Conservation (phyloP, 2,888 invertebrate genomes). For the Lochmaea capreae region DNA sequence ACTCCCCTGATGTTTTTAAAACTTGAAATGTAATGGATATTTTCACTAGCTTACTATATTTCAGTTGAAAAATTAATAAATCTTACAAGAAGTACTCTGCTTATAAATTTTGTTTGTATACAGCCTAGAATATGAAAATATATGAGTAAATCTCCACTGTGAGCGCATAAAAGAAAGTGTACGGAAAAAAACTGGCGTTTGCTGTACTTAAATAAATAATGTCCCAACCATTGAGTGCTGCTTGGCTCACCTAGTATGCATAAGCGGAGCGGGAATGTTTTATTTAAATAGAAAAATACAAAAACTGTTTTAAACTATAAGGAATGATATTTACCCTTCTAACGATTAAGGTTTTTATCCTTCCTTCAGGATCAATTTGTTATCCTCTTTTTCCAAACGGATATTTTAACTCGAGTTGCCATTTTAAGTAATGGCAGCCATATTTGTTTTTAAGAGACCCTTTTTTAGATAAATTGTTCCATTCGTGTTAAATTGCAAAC, state of each 20-base stretch:
- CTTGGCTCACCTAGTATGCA: background rate
- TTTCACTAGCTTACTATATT: background rate
- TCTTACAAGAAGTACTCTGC: background rate
- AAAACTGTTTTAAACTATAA: background rate
- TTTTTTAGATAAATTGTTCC: slow-evolving; percentile 21
- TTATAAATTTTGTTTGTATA: background rate
- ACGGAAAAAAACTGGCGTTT: background rate
- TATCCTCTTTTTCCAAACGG: slow-evolving; percentile 9
- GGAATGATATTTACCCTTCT: no score
- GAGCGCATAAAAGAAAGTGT: background rate
- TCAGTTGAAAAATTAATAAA: background rate
- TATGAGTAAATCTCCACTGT: background rate
- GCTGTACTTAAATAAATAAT: slow-evolving; percentile 3
- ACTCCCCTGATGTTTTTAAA: background rate
- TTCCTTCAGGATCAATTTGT: slow-evolving; percentile 1
- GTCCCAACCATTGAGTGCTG: background rate
- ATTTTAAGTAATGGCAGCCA: slow-evolving; percentile 25
- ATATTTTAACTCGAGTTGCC: slow-evolving; percentile 24
- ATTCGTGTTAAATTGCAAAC: slow-evolving; percentile 17
- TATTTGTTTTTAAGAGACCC: slow-evolving; percentile 26
- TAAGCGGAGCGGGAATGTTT: background rate
- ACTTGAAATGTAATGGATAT: background rate
- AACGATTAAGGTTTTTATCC: background rate
- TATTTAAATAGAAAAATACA: background rate
- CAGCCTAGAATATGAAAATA: background rate